Conservation (phyloP, 2,797 vertebrate species). For the Myotis vivesi region DNA sequence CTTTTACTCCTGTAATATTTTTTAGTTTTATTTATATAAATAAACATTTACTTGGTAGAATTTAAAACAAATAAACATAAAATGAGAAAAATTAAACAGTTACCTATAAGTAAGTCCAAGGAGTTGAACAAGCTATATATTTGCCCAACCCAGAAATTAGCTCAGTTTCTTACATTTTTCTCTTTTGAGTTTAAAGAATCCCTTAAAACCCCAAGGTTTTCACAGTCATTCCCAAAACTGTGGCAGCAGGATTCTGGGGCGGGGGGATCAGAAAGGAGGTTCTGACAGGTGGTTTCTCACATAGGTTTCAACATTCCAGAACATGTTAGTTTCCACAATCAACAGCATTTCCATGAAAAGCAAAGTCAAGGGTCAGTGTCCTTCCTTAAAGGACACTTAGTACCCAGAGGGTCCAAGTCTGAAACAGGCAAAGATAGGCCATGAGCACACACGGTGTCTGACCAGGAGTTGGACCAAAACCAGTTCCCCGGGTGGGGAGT, state of each 20-base stretch:
- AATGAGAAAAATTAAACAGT: neutral
- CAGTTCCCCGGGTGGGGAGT: neutral
- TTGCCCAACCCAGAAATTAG: neutral
- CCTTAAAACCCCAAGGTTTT: neutral
- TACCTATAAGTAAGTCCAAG: neutral
- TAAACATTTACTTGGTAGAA: neutral
- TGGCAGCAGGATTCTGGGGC: neutral
- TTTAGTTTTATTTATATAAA: neutral
- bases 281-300: neutral
- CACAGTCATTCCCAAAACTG: neutral
- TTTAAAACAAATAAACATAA: neutral
- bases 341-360: neutral
- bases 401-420: neutral
- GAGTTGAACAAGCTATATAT: neutral
- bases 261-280: neutral
- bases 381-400: neutral
- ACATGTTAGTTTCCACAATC: neutral
- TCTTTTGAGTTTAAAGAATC: neutral
- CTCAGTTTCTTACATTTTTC: neutral
- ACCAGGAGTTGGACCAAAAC: neutral
- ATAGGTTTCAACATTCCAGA: neutral
- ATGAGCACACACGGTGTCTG: neutral
- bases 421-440: neutral
- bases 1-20: neutral
- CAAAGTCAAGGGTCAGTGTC: neutral